Percentiles rank a stretch among this genome's conserved stretches.
Evolutionary conservation across 2,797 vertebrate genomes (phyloP).

Genomic region (Parotocinclus haroldoi): DNA sequence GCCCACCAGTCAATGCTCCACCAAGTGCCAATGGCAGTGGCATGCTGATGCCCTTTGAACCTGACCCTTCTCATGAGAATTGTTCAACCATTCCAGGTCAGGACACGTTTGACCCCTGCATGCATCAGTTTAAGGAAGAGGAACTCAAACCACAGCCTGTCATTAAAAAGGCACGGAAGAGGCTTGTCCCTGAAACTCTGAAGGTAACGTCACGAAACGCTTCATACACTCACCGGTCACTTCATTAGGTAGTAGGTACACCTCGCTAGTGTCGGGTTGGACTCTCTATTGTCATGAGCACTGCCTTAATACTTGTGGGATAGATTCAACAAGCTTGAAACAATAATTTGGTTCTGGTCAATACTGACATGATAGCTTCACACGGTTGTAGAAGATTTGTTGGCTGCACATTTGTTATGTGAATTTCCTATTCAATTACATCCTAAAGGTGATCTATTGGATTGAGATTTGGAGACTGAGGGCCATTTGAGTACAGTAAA

Average conservation of each 20-base stretch:
- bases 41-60: constrained; percentile 79
- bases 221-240: too few relatives aligned
- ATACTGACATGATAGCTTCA: background rate
- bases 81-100: constrained; percentile 78
- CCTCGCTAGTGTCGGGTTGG: too few relatives aligned
- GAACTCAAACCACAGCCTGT: constrained; percentile 92
- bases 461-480: too few relatives aligned
- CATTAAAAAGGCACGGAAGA: constrained; percentile 91
- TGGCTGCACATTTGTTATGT: constrained; percentile 55
- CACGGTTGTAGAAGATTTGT: constrained; percentile 51
- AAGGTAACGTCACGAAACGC: constrained; percentile 69
- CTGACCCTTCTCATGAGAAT: constrained; percentile 78
- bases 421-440: constrained; percentile 10
- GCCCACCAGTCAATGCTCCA: constrained; percentile 67
- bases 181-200: constrained; percentile 84
- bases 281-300: too few relatives aligned
- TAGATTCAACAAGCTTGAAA: too few relatives aligned
- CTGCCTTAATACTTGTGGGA: too few relatives aligned
- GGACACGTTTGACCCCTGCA: constrained; percentile 81
- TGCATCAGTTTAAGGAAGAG: constrained; percentile 83
- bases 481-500: too few relatives aligned
- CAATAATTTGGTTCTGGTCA: too few relatives aligned
- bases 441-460: too few relatives aligned
- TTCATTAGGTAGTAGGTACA: too few relatives aligned
- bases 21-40: constrained; percentile 66